Base-by-base conservation (phyloP, 1,140 invertebrate genomes). In the Drosophila yakuba region DNA sequence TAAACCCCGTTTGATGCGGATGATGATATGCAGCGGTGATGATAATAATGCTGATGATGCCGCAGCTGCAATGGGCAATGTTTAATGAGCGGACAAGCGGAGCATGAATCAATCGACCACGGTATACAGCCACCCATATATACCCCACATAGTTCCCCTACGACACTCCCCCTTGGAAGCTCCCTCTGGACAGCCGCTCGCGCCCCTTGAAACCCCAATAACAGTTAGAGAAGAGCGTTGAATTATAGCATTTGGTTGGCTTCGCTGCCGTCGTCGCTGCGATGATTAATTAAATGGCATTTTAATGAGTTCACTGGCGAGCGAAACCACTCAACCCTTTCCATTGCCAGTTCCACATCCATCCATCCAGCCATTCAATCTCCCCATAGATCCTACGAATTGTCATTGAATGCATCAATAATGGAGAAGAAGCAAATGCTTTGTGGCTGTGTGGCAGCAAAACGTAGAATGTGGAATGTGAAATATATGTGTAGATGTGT, bases 221-320 rank as follows among this genome's bases (percentile, higher is more conserved):
- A 74, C 75, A 78, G 78, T 74, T 74, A 79, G 75, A 59, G 54
- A 52, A 69, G 54, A 61, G 77, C 81, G 78, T 85, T 86, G 66
- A 86, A 86, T 86, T 86, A 86, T 81, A 68, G 82, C 82, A 86
- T 86, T 84, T 84, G 80, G 56, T 83, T 74, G 80, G 80, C 71
- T 83, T 75, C 74, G 41, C 52, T 62, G 58, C 59, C 32, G 32
- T 20, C 58, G 50, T 45, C 38, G 72, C 67, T 81, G 74, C 57
- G 74, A 86, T 86, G 82, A 86, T 86, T 86, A 86, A 86, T 86
- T 86, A 86, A 86, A 86, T 86, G 82, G 82, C 78, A 86, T 86
- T 86, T 86, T 86, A 86, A 86, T 86, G 82, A 86, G 82, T 86
- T 86, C 82, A 86, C 82, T 80, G 55, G 62, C 76, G 50, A 63